Base-by-base conservation (phyloP, 2,113 vertebrate genomes). In the Crotalus horridus region DNA sequence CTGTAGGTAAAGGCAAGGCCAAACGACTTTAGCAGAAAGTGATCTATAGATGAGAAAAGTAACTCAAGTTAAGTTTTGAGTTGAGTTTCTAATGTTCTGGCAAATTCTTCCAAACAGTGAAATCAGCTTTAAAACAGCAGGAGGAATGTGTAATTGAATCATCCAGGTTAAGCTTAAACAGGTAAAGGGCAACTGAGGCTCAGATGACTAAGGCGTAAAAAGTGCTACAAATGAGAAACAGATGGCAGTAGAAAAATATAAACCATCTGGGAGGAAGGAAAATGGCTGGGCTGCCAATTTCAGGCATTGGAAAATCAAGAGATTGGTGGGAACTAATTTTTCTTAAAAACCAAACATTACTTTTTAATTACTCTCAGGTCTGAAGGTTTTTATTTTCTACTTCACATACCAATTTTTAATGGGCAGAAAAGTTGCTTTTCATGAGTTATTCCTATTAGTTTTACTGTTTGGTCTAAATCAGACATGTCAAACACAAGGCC, bases 231-330 rank as follows among this genome's bases (percentile, higher is more conserved):
- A 59, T 12, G 11, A 93, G 58, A 95, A 94, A 21, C 53, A 88
- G 54, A 24, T 59, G 85, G 51, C 86, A 64, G 91, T 74, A 59
- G 51, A 90, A 93, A 93, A 95, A 93, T 21, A 87, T 0, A 0
- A 81, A 58, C n/a, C 6, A 92, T 95, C 89, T 93, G 54, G 29
- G 56, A 94, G 51, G 88, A 24, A 93, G 81, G 7, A 91, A 93
- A 24, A 53, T 12, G 5, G 48, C 46, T 12, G 56, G n/a, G 8
- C 74, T 93, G 92, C 92, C 92, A 93, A 61, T 90, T 93, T 59
- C 46, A 87, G 61, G 92, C 56, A 87, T 90, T 54, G 53, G 56
- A 93, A 90, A 93, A 93, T 53, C 92, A 90, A 87, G 54, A 81
- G 81, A 93, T 90, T 54, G 92, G 46, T 61, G 46, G 58, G 92